Evolutionary conservation across 1,140 invertebrate genomes (phyloP).

Genomic region (Atta texana): DNA sequence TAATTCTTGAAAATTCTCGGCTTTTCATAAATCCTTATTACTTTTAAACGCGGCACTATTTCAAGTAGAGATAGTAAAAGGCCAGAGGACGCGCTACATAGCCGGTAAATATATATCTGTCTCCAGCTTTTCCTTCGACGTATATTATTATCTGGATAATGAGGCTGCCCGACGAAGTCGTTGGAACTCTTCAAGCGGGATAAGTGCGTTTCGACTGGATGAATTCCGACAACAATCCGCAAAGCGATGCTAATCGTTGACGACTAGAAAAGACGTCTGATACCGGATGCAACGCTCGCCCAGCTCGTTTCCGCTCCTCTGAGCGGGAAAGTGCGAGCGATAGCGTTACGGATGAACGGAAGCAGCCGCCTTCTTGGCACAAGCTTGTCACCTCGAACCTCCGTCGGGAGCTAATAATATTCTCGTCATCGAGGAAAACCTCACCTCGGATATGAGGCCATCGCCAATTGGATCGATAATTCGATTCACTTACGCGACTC

Average conservation of each 20-base stretch:
- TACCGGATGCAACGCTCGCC: constrained; percentile 40
- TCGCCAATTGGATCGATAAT: constrained; percentile 62
- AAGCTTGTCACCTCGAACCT: constrained; percentile 60
- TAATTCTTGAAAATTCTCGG: constrained; percentile 42
- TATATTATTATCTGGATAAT: constrained; percentile 41
- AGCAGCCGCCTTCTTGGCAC: constrained; percentile 52
- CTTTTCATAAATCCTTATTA: constrained; percentile 29
- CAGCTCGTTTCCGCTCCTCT: constrained; percentile 45
- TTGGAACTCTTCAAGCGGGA: constrained; percentile 14
- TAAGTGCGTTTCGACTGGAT: constrained; percentile 44
- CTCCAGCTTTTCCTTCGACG: background rate
- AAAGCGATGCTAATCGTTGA: constrained; percentile 45
- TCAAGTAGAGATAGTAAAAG: background rate
- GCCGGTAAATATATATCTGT: constrained; percentile 13
- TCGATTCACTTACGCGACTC: constrained; percentile 7
- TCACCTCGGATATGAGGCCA: background rate
- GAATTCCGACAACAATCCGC: constrained; percentile 36
- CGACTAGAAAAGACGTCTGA: constrained; percentile 28
- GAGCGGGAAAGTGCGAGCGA: constrained; percentile 40
- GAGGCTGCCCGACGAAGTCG: background rate
- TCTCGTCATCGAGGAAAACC: constrained; percentile 54
- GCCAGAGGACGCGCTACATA: background rate
- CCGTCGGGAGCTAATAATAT: constrained; percentile 67
- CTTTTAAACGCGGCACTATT: background rate
- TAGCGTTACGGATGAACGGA: constrained; percentile 42